A percentile compares a stretch with the other conserved stretches of the same genome.
Evolutionary conservation across 2,888 invertebrate species (phyloP).

Genomic region (Agrotis puta): DNA sequence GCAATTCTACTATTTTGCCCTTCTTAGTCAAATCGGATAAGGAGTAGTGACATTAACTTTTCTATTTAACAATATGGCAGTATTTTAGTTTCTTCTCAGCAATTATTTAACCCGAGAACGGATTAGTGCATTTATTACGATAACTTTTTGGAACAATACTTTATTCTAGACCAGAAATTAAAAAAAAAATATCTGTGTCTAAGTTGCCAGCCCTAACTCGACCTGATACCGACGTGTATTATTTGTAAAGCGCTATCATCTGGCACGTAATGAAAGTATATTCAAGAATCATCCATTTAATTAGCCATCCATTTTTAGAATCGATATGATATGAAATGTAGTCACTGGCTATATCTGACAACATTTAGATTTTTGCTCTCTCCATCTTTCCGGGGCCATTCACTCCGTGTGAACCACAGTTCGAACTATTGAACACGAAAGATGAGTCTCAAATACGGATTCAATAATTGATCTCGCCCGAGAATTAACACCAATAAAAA

Average conservation of each 20-base stretch:
- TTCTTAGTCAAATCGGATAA: no score
- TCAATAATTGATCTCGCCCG: conserved; percentile 41
- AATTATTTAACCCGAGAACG: no score
- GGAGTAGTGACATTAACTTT: no score
- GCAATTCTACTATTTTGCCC: no score
- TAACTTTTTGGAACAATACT: no score
- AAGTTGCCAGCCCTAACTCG: conserved; percentile 58
- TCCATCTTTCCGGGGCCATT: conserved; percentile 48
- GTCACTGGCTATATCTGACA: conserved; percentile 39
- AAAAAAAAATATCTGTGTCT: no score
- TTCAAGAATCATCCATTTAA: conserved; percentile 67
- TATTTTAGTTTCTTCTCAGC: no score
- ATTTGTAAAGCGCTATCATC: conserved; percentile 70
- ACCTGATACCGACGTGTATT: conserved; percentile 70
- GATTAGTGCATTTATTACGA: no score
- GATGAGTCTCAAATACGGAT: conserved; percentile 24
- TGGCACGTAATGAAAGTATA: conserved; percentile 69
- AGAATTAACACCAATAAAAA: conserved; percentile 51
- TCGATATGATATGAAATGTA: conserved; percentile 59
- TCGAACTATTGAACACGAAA: conserved; percentile 36
- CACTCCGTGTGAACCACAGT: conserved; percentile 51
- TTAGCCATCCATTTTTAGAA: conserved; percentile 68
- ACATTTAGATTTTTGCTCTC: conserved; percentile 48
- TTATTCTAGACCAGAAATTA: no score
- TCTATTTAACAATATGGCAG: no score